phyloP scores from a whole-genome alignment of 2,797 vertebrate genomes.

The Aratinga solstitialis region DNA sequence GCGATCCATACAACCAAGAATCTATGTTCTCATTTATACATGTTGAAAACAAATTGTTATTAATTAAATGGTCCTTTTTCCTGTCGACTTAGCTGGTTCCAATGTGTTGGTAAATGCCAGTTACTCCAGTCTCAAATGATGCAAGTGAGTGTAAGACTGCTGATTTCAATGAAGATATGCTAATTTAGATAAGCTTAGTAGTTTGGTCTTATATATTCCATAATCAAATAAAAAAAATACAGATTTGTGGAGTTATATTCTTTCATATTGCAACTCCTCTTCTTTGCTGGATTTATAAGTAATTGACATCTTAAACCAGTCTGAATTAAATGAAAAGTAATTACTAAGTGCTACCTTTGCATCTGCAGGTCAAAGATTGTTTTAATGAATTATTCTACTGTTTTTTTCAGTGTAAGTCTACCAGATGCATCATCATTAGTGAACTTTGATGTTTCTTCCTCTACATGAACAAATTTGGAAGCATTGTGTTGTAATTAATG shows the following conservation, averaged over 20 bases:
- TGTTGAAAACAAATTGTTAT: neutral
- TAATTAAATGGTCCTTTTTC: neutral
- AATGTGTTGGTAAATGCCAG: neutral
- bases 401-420: neutral
- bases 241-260: neutral
- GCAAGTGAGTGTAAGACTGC: neutral
- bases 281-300: neutral
- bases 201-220: neutral
- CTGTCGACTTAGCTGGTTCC: neutral
- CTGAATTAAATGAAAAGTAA: neutral
- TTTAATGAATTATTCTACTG: neutral
- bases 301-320: neutral
- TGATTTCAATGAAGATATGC: neutral
- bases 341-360: neutral
- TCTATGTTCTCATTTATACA: neutral
- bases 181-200: neutral
- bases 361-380: neutral
- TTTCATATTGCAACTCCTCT: neutral
- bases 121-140: neutral
- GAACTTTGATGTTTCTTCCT: neutral
- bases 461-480: neutral
- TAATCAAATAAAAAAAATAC: neutral
- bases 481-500: neutral
- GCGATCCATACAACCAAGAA: neutral
- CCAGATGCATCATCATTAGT: neutral